A percentile compares a stretch with the other conserved stretches of the same genome.
Evolutionary conservation across 2,888 invertebrate species (phyloP).

Genomic region (Tenthredo mesomela): DNA sequence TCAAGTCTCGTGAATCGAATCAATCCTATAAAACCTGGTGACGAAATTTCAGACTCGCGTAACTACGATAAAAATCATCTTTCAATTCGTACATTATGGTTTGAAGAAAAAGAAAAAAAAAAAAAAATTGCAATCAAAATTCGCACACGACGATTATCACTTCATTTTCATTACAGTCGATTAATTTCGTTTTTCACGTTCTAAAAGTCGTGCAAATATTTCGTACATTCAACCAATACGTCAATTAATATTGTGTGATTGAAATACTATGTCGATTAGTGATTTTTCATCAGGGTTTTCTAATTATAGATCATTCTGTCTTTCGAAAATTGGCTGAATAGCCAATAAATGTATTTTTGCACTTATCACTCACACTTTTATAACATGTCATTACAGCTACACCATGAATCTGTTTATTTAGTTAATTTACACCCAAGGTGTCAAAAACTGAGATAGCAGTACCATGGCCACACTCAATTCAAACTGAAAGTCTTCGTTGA

Average conservation of each 20-base stretch:
- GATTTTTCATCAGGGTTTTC: neutral
- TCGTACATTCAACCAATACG: neutral
- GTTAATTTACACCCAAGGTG: neutral
- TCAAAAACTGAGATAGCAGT: neutral
- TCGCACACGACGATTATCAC: neutral
- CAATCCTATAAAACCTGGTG: constrained; percentile 20
- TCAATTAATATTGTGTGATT: too few relatives aligned
- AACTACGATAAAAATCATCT: neutral
- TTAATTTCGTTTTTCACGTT: neutral
- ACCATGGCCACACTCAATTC: neutral
- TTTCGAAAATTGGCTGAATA: too few relatives aligned
- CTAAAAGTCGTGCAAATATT: neutral
- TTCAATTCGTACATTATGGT: neutral
- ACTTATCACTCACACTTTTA: neutral
- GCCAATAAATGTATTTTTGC: too few relatives aligned
- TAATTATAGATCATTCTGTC: neutral
- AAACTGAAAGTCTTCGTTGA: neutral
- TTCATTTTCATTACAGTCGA: neutral
- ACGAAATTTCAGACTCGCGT: neutral
- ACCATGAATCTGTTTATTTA: neutral
- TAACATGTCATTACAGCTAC: neutral
- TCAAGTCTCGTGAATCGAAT: constrained; percentile 26
- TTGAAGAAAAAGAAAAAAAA: neutral
- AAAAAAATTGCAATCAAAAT: neutral
- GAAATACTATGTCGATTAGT: neutral